Evolutionary conservation across 2,888 invertebrate species (phyloP).

Genomic region (Melinaea menophilus): DNA sequence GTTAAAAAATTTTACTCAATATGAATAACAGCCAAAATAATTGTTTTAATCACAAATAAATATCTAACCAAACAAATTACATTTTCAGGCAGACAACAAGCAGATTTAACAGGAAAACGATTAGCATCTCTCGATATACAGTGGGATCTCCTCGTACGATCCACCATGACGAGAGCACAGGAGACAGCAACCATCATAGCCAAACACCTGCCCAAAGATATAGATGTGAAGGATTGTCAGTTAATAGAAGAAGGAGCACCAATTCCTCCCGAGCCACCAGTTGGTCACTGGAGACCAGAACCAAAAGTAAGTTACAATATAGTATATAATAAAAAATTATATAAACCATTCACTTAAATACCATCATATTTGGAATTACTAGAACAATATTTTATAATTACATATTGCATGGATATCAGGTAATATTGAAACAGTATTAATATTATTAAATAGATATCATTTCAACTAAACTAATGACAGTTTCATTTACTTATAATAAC

Average conservation of each 20-base stretch:
- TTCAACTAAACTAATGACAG: too few relatives aligned
- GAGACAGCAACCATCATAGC: slow-evolving; percentile 93
- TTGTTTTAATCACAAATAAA: too few relatives aligned
- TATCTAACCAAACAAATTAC: background rate
- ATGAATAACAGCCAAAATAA: too few relatives aligned
- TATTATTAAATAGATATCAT: too few relatives aligned
- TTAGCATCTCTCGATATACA: slow-evolving; percentile 86
- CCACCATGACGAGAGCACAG: slow-evolving; percentile 95
- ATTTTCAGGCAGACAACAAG: slow-evolving; percentile 87
- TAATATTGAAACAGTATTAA: background rate
- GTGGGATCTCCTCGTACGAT: slow-evolving; percentile 88
- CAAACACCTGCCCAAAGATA: slow-evolving; percentile 79
- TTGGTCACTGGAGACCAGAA: slow-evolving; percentile 92
- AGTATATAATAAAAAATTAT: background rate
- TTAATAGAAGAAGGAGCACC: slow-evolving; percentile 96
- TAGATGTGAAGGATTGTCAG: slow-evolving; percentile 80
- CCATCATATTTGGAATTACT: background rate
- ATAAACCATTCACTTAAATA: background rate
- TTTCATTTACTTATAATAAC: background rate
- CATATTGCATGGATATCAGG: slow-evolving; percentile 6
- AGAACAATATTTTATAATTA: background rate
- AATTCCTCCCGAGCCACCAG: slow-evolving; percentile 94
- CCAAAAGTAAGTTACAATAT: slow-evolving; percentile 56
- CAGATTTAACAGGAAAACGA: slow-evolving; percentile 89
- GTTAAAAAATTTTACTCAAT: too few relatives aligned